phyloP scores from a whole-genome alignment of 2,888 invertebrate genomes.

The Cactoblastis cactorum region DNA sequence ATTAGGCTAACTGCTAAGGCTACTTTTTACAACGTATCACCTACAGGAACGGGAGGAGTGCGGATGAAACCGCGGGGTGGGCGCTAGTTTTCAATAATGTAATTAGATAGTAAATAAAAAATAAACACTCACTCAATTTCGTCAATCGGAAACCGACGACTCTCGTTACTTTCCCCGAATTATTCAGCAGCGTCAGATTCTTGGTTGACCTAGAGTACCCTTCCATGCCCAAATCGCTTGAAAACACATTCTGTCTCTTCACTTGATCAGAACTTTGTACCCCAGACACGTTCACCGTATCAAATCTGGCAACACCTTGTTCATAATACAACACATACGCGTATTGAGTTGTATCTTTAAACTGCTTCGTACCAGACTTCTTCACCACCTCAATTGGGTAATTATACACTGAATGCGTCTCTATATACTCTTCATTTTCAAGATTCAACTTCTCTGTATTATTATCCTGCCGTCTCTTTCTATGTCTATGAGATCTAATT shows the following conservation, averaged over 20 bases:
- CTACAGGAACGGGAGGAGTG: too few species aligned
- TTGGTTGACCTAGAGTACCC: conserved; percentile 51
- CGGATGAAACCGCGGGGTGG: too few species aligned
- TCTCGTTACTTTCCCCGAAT: conserved; percentile 57
- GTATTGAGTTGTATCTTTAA: conserved; percentile 51
- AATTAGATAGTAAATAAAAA: background rate
- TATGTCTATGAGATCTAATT: conserved; percentile 51
- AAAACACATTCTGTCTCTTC: conserved; percentile 54
- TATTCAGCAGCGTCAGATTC: conserved; percentile 62
- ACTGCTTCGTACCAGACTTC: conserved; percentile 44
- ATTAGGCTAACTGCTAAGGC: too few species aligned
- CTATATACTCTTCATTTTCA: conserved; percentile 40
- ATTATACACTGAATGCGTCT: conserved; percentile 48
- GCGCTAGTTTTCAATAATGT: too few species aligned
- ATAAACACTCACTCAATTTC: conserved; percentile 59
- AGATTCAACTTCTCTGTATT: conserved; percentile 40
- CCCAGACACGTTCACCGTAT: conserved; percentile 38
- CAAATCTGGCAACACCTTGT: conserved; percentile 55
- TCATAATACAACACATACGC: conserved; percentile 71
- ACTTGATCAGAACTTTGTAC: conserved; percentile 51
- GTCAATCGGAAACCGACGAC: conserved; percentile 65
- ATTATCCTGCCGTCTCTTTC: conserved; percentile 63
- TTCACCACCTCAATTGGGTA: conserved; percentile 54
- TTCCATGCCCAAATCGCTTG: conserved; percentile 57
- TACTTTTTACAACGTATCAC: too few species aligned